A percentile compares a stretch with the other conserved stretches of the same genome.
Evolutionary conservation across 2,888 invertebrate species (phyloP).

Genomic region (Tribolium freemani): DNA sequence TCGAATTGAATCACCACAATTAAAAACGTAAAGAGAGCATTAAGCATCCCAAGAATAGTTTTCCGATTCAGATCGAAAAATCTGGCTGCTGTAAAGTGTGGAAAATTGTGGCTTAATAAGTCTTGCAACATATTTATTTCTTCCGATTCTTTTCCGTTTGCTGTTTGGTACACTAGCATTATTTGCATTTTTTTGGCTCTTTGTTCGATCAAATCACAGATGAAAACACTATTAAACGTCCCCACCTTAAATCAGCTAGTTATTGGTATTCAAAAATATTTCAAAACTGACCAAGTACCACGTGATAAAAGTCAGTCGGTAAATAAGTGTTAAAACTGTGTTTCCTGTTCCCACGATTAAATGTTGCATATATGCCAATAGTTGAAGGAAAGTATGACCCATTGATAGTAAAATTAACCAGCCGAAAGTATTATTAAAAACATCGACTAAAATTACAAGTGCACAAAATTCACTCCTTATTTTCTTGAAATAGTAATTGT

Average conservation of each 20-base stretch:
- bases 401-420: slow-evolving; percentile 1
- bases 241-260: neutral
- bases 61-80: neutral
- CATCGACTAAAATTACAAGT: neutral
- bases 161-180: neutral
- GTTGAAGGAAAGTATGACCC: neutral
- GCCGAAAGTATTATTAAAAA: neutral
- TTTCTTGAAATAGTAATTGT: neutral
- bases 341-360: neutral
- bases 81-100: slow-evolving; percentile 1
- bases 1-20: slow-evolving; percentile 16
- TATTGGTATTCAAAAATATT: neutral
- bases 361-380: neutral
- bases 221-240: neutral
- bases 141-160: neutral
- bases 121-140: neutral
- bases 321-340: neutral
- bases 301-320: neutral
- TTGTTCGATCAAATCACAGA: neutral
- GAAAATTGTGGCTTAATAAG: neutral
- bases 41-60: neutral
- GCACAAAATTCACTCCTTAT: neutral
- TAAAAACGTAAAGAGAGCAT: neutral
- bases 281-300: neutral
- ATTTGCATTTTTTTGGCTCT: neutral